phyloP scores from a whole-genome alignment of 2,113 vertebrate species.

The Thalassoma bifasciatum region DNA sequence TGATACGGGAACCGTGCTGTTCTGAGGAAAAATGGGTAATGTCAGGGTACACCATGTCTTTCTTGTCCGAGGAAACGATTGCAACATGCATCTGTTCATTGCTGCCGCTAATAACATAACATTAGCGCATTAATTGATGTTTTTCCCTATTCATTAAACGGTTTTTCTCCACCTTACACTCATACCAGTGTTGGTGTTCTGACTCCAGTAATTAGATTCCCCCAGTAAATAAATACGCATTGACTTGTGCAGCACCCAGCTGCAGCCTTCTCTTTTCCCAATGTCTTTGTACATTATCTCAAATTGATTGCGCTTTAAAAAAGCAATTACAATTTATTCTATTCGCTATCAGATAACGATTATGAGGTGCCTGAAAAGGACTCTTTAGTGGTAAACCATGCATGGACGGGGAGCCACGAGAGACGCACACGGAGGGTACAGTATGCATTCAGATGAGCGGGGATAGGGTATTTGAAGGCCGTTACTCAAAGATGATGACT shows the following conservation, averaged over 20 bases:
- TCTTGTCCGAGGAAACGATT: constrained; percentile 29
- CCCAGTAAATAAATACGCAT: constrained; percentile 71
- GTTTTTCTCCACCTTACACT: constrained; percentile 40
- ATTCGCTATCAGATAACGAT: constrained; percentile 77
- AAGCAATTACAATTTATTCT: constrained; percentile 82
- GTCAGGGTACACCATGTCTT: constrained; percentile 25
- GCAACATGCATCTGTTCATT: constrained; percentile 40
- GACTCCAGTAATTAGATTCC: constrained; percentile 74
- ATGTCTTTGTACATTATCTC: constrained; percentile 79
- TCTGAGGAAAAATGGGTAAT: constrained; percentile 21
- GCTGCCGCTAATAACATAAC: constrained; percentile 47
- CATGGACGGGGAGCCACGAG: constrained; percentile 58
- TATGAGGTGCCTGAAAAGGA: constrained; percentile 75
- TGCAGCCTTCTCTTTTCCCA: constrained; percentile 57
- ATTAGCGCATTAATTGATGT: constrained; percentile 62
- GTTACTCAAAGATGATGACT: constrained; percentile 69
- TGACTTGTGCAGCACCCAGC: constrained; percentile 60
- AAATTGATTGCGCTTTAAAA: constrained; percentile 82
- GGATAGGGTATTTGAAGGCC: constrained; percentile 57
- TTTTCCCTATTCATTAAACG: constrained; percentile 48
- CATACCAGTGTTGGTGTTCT: constrained; percentile 24
- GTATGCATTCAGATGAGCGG: constrained; percentile 66
- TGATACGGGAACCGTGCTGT: neutral
- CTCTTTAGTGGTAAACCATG: constrained; percentile 78
- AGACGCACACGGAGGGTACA: constrained; percentile 29